Percentiles rank a stretch among this genome's conserved stretches.
Evolutionary conservation across 1,140 invertebrate genomes (phyloP).

Genomic region (Delia radicum): DNA sequence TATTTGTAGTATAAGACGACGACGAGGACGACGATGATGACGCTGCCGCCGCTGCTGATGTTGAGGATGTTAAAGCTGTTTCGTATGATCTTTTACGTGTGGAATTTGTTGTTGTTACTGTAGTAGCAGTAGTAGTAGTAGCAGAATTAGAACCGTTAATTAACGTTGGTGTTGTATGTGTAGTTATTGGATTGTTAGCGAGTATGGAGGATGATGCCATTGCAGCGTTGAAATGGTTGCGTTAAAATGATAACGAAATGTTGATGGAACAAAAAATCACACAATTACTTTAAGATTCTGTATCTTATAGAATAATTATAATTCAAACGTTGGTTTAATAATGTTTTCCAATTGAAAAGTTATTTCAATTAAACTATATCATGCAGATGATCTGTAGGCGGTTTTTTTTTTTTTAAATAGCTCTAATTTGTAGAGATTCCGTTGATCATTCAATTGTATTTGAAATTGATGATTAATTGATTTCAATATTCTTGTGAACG

Average conservation of each 20-base stretch:
- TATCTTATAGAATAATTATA: not conserved
- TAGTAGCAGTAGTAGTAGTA: conserved; percentile 17
- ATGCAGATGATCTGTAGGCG: not conserved
- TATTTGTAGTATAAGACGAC: conserved; percentile 7
- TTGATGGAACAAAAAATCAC: not conserved
- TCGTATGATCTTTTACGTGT: conserved; percentile 51
- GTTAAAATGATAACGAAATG: not conserved
- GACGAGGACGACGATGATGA: not conserved
- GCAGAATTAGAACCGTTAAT: conserved; percentile 18
- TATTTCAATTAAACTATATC: conserved; percentile 5
- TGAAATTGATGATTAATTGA: not conserved
- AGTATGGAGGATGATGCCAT: conserved; percentile 54
- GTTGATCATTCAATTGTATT: not conserved
- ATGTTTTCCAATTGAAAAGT: not conserved
- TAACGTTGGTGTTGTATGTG: conserved; percentile 31
- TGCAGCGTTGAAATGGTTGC: conserved; percentile 25
- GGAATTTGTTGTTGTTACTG: conserved; percentile 32
- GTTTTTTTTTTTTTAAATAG: not conserved
- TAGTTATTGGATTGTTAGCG: conserved; percentile 50
- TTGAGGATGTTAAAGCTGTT: conserved; percentile 38
- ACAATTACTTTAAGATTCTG: not conserved
- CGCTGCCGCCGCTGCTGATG: not conserved
- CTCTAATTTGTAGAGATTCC: not conserved
- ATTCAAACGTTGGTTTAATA: not conserved
- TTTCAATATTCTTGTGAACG: not conserved